These are phyloP conservation scores for Pseudomyrmex gracilis DNA, from an alignment of 1,140 invertebrate genomes.

Conservation along the genomic window DNA sequence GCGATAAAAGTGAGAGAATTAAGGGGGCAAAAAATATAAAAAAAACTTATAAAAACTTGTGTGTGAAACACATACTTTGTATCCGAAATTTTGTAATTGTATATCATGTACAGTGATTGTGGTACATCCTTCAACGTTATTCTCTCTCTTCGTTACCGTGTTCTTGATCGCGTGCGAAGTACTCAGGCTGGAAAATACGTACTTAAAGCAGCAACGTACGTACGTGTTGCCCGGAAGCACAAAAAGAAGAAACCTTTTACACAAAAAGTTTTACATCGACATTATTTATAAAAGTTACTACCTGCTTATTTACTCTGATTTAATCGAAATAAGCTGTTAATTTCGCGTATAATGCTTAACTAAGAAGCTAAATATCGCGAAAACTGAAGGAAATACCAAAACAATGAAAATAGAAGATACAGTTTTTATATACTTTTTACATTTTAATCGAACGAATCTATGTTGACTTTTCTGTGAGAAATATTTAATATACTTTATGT, in stretches of 20 bases:
- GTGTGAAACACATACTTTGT: slow-evolving; percentile 61
- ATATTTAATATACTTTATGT: slow-evolving; percentile 69
- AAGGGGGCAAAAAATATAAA: slow-evolving; percentile 1
- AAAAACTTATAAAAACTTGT: slow-evolving; percentile 18
- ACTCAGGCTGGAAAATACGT: slow-evolving; percentile 17
- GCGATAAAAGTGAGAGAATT: slow-evolving; percentile 53
- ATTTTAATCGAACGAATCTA: slow-evolving; percentile 66
- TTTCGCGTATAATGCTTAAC: slow-evolving; percentile 31
- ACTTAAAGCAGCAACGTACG: slow-evolving; percentile 24
- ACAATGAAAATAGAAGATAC: slow-evolving; percentile 69
- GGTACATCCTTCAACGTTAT: slow-evolving; percentile 66
- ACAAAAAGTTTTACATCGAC: slow-evolving; percentile 43
- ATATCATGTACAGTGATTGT: slow-evolving; percentile 81
- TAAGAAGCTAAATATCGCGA: slow-evolving; percentile 26
- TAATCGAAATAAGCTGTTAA: slow-evolving; percentile 24
- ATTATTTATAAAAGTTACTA: slow-evolving; percentile 51
- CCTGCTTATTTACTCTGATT: slow-evolving; percentile 49
- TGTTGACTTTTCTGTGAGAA: slow-evolving; percentile 62
- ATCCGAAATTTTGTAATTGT: slow-evolving; percentile 75
- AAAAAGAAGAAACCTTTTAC: slow-evolving; percentile 16
- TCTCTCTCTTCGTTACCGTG: slow-evolving; percentile 54
- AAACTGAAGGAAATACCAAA: slow-evolving; percentile 38
- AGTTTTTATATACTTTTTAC: slow-evolving; percentile 79
- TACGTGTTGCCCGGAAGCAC: slow-evolving; percentile 62
- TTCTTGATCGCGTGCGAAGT: slow-evolving; percentile 43